Evolutionary conservation across 2,797 vertebrate genomes (phyloP).

Genomic region (Ctenopoma multispine): DNA sequence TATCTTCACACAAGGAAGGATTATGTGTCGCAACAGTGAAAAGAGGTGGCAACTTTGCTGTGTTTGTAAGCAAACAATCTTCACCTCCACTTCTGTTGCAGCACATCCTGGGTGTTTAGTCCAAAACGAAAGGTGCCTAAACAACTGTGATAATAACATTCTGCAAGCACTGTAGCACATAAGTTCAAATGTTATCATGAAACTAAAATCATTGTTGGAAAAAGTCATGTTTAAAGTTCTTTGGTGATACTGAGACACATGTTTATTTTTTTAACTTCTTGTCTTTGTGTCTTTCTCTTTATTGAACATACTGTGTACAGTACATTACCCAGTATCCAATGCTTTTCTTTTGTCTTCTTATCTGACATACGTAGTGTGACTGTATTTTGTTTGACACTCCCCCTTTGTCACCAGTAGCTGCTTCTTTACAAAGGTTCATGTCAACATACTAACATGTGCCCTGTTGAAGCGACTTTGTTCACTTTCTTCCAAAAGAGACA

Average conservation of each 20-base stretch:
- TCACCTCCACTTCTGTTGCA: not conserved
- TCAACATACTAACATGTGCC: slow-evolving; percentile 42
- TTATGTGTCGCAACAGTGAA: too few species aligned
- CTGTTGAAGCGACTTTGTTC: slow-evolving; percentile 28
- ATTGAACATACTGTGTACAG: not conserved
- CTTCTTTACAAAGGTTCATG: slow-evolving; percentile 39
- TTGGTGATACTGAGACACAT: not conserved
- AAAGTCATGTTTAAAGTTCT: not conserved
- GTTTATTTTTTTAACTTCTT: not conserved
- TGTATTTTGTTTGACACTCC: slow-evolving; percentile 35
- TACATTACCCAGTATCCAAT: not conserved
- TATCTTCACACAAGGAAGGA: too few species aligned
- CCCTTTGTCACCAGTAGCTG: slow-evolving; percentile 39
- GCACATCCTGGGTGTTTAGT: not conserved
- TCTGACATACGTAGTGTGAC: slow-evolving; percentile 30
- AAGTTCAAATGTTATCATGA: slow-evolving; percentile 2
- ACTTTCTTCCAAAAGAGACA: slow-evolving; percentile 39
- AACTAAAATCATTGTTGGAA: not conserved
- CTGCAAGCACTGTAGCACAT: not conserved
- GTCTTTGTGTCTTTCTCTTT: slow-evolving; percentile 4
- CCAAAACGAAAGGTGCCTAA: not conserved
- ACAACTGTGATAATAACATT: not conserved
- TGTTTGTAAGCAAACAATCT: too few species aligned
- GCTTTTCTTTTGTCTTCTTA: slow-evolving; percentile 36
- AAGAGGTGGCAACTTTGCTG: too few species aligned